Evolutionary conservation across 2,888 invertebrate genomes (phyloP).

Genomic region (Chelonus formosanus): DNA sequence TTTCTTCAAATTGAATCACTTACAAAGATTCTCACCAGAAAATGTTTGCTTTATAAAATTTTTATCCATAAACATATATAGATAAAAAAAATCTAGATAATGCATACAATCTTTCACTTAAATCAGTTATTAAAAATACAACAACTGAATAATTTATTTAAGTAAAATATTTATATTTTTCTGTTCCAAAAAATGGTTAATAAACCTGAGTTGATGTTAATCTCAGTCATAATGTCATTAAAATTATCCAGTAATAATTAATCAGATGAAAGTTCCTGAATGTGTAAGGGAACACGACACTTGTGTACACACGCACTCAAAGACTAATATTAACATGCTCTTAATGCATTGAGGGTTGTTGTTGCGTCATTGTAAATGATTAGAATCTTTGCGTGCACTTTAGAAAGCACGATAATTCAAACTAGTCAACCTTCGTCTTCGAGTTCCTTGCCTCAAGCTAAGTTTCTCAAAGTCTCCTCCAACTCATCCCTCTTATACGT

Average conservation of each 20-base stretch:
- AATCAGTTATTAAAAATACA: too few species aligned
- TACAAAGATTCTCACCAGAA: too few species aligned
- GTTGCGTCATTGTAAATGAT: slow-evolving; percentile 18
- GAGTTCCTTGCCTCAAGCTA: slow-evolving; percentile 11
- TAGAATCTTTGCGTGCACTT: slow-evolving; percentile 25
- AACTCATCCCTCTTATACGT: neutral
- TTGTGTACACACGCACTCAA: slow-evolving; percentile 9
- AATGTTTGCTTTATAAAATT: too few species aligned
- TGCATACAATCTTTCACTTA: too few species aligned
- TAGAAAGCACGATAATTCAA: slow-evolving; percentile 26
- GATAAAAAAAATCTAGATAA: too few species aligned
- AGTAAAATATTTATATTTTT: too few species aligned
- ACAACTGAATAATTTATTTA: too few species aligned
- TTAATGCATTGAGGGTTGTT: neutral
- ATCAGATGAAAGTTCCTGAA: slow-evolving; percentile 1
- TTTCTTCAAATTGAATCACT: too few species aligned
- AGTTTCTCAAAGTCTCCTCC: slow-evolving; percentile 21
- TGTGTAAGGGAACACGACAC: slow-evolving; percentile 3
- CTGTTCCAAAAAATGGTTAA: too few species aligned
- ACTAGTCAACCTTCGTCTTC: slow-evolving; percentile 29
- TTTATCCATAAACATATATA: too few species aligned
- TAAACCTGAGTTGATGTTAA: too few species aligned
- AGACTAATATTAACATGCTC: neutral
- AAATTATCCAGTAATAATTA: slow-evolving; percentile 17
- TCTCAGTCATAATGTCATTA: neutral